A percentile compares a stretch with the other conserved stretches of the same genome.
Conservation (phyloP, 37 sponge, comb jelly and placozoan genomes). For the Halichondria panicea region DNA sequence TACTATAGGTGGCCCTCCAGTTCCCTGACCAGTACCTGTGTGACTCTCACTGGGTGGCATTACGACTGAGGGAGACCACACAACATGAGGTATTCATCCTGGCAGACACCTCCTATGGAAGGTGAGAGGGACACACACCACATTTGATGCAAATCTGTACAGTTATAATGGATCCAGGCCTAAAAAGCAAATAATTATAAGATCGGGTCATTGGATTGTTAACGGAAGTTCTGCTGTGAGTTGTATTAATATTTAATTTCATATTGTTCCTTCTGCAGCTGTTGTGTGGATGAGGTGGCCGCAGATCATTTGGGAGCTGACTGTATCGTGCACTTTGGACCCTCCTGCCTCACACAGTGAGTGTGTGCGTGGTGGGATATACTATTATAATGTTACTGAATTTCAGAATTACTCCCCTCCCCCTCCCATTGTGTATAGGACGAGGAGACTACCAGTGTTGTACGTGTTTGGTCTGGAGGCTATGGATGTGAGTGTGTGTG, state of each 20-base stretch:
- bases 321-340: conserved; percentile 93
- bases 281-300: conserved; percentile 96
- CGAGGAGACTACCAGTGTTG: conserved; percentile 75
- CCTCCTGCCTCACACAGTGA: conserved; percentile 84
- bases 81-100: conserved; percentile 41
- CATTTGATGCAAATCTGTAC: not conserved
- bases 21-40: conserved; percentile 84
- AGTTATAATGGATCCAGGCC: no score
- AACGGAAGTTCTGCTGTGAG: not conserved
- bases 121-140: conserved; percentile 20
- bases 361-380: not conserved
- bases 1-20: conserved; percentile 84
- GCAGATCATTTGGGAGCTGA: conserved; percentile 79
- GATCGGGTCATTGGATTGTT: not conserved
- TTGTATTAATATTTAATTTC: not conserved
- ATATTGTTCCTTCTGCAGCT: conserved; percentile 31
- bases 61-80: conserved; percentile 10
- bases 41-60: conserved; percentile 57
- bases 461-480: conserved; percentile 79
- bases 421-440: no score
- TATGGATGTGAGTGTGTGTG: conserved; percentile 55
- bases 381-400: not conserved
- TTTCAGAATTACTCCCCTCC: no score
- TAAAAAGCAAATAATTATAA: no score
- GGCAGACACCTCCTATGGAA: conserved; percentile 88